Conservation (phyloP, 2,888 invertebrate species). For the Mermis nigrescens region DNA sequence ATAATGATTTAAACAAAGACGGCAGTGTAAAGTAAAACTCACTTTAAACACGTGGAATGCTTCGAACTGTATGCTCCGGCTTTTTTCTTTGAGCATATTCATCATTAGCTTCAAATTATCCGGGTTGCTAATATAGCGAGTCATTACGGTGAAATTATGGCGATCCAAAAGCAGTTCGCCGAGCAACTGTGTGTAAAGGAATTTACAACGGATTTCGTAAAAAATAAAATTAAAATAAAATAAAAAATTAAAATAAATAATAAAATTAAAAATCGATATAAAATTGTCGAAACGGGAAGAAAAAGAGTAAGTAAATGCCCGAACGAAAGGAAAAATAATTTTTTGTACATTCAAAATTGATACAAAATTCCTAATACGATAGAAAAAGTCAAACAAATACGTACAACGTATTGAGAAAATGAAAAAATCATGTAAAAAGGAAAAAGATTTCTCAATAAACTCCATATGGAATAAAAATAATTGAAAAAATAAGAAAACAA, state of each 20-base stretch:
- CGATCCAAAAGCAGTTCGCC: conserved; percentile 91
- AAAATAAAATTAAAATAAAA: no score
- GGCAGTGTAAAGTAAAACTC: conserved; percentile 24
- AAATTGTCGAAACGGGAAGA: not conserved
- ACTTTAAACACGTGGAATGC: conserved; percentile 99
- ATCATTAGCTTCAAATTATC: conserved; percentile 99
- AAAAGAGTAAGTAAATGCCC: not conserved
- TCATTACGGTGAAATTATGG: conserved; percentile 85
- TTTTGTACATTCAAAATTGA: no score
- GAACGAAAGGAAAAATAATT: no score
- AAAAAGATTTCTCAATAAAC: no score
- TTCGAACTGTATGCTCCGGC: conserved; percentile 98
- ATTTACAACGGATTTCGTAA: not conserved
- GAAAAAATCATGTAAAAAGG: no score
- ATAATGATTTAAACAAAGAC: no score
- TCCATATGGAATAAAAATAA: no score
- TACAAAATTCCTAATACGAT: no score
- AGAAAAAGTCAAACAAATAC: no score
- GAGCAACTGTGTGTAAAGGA: conserved; percentile 43
- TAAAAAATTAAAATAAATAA: not conserved
- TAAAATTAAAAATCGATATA: not conserved
- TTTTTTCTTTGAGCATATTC: conserved; percentile 98
- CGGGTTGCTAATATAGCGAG: conserved; percentile 90
- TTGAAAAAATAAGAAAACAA: no score
- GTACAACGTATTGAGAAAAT: no score